phyloP scores from a whole-genome alignment of 2,113 vertebrate species.

The Sceloporus undulatus region DNA sequence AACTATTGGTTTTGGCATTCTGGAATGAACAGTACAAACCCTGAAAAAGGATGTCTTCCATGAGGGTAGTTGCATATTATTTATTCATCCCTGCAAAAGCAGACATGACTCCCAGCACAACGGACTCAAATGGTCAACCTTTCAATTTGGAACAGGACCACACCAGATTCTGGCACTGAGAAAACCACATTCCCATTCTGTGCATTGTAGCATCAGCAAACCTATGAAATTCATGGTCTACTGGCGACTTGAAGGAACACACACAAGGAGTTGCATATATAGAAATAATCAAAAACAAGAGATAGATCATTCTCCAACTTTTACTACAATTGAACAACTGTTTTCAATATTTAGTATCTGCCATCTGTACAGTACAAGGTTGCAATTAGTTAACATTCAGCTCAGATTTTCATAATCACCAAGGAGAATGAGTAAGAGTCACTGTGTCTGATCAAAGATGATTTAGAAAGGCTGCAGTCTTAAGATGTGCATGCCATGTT shows the following conservation, averaged over 20 bases:
- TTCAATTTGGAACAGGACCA: background rate
- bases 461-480: background rate
- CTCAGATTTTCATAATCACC: background rate
- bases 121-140: background rate
- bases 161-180: background rate
- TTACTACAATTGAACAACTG: background rate
- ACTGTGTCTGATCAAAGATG: background rate
- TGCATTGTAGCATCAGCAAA: background rate
- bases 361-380: background rate
- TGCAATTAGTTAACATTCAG: background rate
- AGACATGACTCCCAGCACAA: background rate
- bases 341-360: background rate
- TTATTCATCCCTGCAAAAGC: background rate
- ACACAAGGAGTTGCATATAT: background rate
- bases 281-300: background rate
- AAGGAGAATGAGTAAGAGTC: background rate
- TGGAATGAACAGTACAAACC: background rate
- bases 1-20: background rate
- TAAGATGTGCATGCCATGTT: background rate
- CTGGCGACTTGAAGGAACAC: too few relatives aligned
- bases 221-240: too few relatives aligned
- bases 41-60: background rate
- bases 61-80: background rate
- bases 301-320: background rate
- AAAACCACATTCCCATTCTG: background rate